These are phyloP conservation scores for Arrhamphus sclerolepis DNA, from an alignment of 2,797 vertebrate genomes.

Conservation along the genomic window DNA sequence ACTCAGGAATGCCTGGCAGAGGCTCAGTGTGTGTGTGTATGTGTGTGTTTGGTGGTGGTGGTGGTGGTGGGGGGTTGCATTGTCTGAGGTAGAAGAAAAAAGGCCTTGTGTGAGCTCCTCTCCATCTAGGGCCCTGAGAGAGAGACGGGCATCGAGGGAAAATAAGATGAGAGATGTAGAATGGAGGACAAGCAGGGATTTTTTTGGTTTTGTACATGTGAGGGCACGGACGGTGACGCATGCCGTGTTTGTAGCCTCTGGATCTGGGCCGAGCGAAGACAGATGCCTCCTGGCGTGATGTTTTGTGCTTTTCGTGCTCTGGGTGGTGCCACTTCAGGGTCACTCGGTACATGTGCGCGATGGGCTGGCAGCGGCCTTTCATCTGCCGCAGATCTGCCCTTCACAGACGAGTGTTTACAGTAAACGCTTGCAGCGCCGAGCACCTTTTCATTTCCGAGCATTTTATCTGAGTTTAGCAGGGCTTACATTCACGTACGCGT, in stretches of 20 bases:
- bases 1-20: conserved; percentile 81
- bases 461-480: too few relatives aligned
- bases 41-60: too few relatives aligned
- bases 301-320: conserved; percentile 37
- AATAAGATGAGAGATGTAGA: conserved; percentile 57
- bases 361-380: conserved; percentile 19
- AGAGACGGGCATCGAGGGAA: conserved; percentile 32
- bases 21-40: too few relatives aligned
- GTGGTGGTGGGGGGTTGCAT: conserved; percentile 65
- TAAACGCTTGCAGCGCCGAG: too few relatives aligned
- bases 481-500: too few relatives aligned
- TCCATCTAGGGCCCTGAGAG: conserved; percentile 49
- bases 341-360: conserved; percentile 25
- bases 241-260: conserved; percentile 58
- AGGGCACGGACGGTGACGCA: conserved; percentile 47
- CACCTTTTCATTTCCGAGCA: too few relatives aligned
- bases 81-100: conserved; percentile 71
- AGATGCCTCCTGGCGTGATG: conserved; percentile 46
- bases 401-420: conserved; percentile 40
- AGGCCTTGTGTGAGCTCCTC: conserved; percentile 66
- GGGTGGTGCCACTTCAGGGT: conserved; percentile 41
- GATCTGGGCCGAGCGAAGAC: conserved; percentile 52
- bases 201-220: conserved; percentile 57
- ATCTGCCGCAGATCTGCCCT: conserved; percentile 23
- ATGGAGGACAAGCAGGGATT: conserved; percentile 24